Base-by-base conservation (phyloP, 2,797 vertebrate genomes). In the Cirrhinus mrigala region DNA sequence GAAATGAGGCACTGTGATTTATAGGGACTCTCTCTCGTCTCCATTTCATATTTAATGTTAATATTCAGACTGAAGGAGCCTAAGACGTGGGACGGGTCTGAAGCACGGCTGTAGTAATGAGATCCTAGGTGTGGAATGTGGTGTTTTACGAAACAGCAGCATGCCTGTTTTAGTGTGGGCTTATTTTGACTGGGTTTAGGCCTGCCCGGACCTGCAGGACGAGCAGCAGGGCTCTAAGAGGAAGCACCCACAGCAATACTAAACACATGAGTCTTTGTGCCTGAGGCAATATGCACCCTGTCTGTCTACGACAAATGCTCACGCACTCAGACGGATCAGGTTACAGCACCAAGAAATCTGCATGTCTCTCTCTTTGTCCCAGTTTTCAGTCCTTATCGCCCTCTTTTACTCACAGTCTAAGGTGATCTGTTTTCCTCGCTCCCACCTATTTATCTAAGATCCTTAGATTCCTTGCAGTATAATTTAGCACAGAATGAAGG, bases 281-380 rank as follows among this genome's bases (percentile, higher is more conserved):
- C 87, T 87, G 56, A 60, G 69, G 62, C 70, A 66, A 48, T 62
- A 85, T 71, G 85, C 81, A 84, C 80, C 58, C 85, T 68, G 60
- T 86, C 76, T 77, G n/a, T 86, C 87, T 18, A 85, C 86, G 81
- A 82, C 40, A 56, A 69, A 81, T 44, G 85, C 88, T 84, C 18
- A 76, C 77, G 75, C 86, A 79, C 81, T 58, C 58, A 81, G 81
- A 87, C 52, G n/a, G 84, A 92, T 91, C 94, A 91, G 93, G 92
- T 93, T 90, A 94, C 93, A 85, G 60, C 83, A 69, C 79, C 79
- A 79, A 88, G 87, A 88, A 85, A 84, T 84, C 82, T 48, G 12
- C 62, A 33, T 79, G 78, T 82, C 76, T 85, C 71, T 78, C 54
- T 81, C 66, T 76, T 85, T 74, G 62, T 87, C 75, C 78, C 68